These are phyloP conservation scores for Sarcophaga rosellei DNA, from an alignment of 2,888 invertebrate species.

Conservation along the genomic window DNA sequence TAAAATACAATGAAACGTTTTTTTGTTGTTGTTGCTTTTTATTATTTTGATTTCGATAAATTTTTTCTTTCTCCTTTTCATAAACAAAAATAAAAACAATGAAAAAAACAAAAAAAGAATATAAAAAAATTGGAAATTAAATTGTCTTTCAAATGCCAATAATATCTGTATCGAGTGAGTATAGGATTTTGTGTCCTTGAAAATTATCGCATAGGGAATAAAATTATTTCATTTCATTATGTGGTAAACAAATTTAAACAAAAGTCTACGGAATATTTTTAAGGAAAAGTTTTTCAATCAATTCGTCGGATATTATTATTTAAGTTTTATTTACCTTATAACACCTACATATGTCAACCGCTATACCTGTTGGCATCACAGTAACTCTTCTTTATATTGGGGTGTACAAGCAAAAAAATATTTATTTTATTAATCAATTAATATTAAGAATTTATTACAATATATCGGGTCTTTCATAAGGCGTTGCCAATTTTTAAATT, in stretches of 20 bases:
- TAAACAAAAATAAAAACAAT: background rate
- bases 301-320: no score
- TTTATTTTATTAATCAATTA: no score
- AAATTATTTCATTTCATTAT: background rate
- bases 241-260: background rate
- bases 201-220: constrained; percentile 13
- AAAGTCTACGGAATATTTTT: background rate
- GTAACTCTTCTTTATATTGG: no score
- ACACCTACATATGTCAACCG: no score
- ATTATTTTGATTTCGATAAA: background rate
- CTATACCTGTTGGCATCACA: no score
- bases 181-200: constrained; percentile 30
- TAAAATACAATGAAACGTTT: constrained; percentile 41
- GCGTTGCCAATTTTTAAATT: no score
- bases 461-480: no score
- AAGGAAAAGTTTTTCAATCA: background rate
- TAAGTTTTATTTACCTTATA: no score
- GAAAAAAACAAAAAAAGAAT: no score
- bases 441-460: no score
- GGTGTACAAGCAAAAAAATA: no score
- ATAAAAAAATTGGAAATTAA: constrained; percentile 34
- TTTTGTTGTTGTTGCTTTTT: constrained; percentile 17
- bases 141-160: constrained; percentile 19
- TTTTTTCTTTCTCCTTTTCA: constrained; percentile 5
- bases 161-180: constrained; percentile 15